A percentile compares a stretch with the other conserved stretches of the same genome.
These are phyloP conservation scores for Pristionchus fissidentatus DNA, from an alignment of 2,888 invertebrate species.

Conservation along the genomic window DNA sequence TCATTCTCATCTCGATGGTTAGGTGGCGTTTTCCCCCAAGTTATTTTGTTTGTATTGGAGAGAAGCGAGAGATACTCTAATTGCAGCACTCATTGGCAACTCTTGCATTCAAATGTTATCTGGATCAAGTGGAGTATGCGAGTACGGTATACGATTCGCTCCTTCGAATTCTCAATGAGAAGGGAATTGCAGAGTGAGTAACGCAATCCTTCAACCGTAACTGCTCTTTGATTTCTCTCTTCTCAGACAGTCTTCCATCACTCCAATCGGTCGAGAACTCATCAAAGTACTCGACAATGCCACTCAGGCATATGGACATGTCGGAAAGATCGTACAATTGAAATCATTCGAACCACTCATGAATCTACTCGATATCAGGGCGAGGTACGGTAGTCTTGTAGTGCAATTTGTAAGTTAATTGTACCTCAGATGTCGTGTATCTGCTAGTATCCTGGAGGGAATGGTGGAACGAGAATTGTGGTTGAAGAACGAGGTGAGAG, in stretches of 20 bases:
- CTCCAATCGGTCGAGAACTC: conserved; percentile 91
- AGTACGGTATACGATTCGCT: conserved; percentile 94
- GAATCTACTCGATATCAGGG: conserved; percentile 13
- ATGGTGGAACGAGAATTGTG: conserved; percentile 41
- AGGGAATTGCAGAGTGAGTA: conserved; percentile 82
- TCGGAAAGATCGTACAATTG: not conserved
- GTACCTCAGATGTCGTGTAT: conserved; percentile 35
- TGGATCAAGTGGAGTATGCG: conserved; percentile 92
- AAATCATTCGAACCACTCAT: conserved; percentile 31
- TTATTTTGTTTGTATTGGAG: not conserved
- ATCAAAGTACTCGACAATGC: conserved; percentile 93
- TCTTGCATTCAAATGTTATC: conserved; percentile 95
- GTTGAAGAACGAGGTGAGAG: not conserved
- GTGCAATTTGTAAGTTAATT: not conserved
- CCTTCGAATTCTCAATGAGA: conserved; percentile 89
- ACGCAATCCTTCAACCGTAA: not conserved
- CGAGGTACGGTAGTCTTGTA: conserved; percentile 16
- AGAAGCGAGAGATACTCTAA: too few species aligned
- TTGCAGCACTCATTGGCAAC: conserved; percentile 84
- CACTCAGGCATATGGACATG: conserved; percentile 88
- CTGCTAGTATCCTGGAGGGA: conserved; percentile 27
- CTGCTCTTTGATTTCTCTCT: not conserved
- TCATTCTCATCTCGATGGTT: too few species aligned
- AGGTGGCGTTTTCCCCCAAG: too few species aligned
- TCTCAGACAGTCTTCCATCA: conserved; percentile 84